These are phyloP conservation scores for Leptobrachium leishanense DNA, from an alignment of 2,113 vertebrate species.

Conservation along the genomic window DNA sequence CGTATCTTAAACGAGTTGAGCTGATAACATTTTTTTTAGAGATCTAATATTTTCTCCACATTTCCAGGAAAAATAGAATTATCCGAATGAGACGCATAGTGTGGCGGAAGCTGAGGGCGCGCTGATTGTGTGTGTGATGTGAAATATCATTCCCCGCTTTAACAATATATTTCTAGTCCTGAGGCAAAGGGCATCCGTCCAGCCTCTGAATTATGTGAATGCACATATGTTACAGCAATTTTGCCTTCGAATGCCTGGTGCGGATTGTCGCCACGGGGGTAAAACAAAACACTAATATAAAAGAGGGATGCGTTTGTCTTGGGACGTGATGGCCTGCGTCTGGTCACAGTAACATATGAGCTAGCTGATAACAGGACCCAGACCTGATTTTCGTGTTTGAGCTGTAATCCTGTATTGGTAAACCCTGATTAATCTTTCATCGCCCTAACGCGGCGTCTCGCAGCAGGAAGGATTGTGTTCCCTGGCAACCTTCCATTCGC, in stretches of 20 bases:
- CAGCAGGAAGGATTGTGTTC: constrained; percentile 58
- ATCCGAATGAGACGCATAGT: neutral
- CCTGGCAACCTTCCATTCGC: constrained; percentile 62
- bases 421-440: constrained; percentile 64
- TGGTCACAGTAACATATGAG: constrained; percentile 54
- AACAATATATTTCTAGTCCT: constrained; percentile 14
- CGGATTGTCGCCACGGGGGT: neutral
- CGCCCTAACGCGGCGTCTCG: constrained; percentile 34
- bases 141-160: constrained; percentile 33
- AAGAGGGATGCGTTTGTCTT: constrained; percentile 17
- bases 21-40: too few species aligned
- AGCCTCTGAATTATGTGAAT: constrained; percentile 30
- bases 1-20: too few species aligned
- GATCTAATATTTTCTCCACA: neutral
- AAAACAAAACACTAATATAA: constrained; percentile 24
- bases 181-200: constrained; percentile 10
- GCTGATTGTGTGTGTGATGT: constrained; percentile 36
- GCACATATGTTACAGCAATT: constrained; percentile 39
- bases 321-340: constrained; percentile 39
- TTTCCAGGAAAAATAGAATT: too few species aligned
- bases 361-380: constrained; percentile 56
- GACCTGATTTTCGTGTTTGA: constrained; percentile 57
- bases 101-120: neutral
- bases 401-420: constrained; percentile 65
- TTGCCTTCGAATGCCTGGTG: constrained; percentile 3